These are phyloP conservation scores for Zaprionus lachaisei DNA, from an alignment of 1,140 invertebrate genomes.

Conservation along the genomic window DNA sequence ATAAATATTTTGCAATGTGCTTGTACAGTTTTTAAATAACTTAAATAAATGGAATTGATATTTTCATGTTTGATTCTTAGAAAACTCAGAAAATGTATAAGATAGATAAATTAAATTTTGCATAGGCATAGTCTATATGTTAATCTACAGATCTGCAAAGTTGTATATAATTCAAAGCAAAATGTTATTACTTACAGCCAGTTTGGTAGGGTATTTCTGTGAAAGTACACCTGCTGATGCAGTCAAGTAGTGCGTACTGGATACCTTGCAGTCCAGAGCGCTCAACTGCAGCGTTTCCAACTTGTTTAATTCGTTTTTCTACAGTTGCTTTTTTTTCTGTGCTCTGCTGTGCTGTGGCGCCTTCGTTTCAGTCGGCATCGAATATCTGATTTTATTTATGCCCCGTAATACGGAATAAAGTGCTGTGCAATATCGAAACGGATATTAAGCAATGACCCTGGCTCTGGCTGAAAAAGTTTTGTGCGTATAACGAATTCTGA, in stretches of 20 bases:
- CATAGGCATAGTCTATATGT: neutral
- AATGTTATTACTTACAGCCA: neutral
- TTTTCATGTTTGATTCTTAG: neutral
- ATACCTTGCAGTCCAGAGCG: neutral
- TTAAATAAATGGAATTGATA: neutral
- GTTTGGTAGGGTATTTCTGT: neutral
- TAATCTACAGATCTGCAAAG: neutral
- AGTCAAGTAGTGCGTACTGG: neutral
- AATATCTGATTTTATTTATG: slow-evolving; percentile 69
- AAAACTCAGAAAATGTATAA: neutral
- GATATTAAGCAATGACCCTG: slow-evolving; percentile 65
- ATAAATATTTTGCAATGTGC: too few species aligned
- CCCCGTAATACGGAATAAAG: slow-evolving; percentile 62
- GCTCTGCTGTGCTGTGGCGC: slow-evolving; percentile 25
- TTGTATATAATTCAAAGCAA: neutral
- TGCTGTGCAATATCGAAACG: slow-evolving; percentile 62
- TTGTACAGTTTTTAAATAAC: neutral
- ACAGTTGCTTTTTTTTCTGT: slow-evolving; percentile 16
- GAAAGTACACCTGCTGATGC: neutral
- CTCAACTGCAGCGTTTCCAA: neutral
- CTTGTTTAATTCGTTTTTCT: slow-evolving; percentile 11
- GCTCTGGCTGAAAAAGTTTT: slow-evolving; percentile 10
- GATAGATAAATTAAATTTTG: neutral
- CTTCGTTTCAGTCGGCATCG: slow-evolving; percentile 24
- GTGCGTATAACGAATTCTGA: slow-evolving; percentile 13